A percentile compares a stretch with the other conserved stretches of the same genome.
phyloP scores from a whole-genome alignment of 2,113 vertebrate species.

The Scomber japonicus region DNA sequence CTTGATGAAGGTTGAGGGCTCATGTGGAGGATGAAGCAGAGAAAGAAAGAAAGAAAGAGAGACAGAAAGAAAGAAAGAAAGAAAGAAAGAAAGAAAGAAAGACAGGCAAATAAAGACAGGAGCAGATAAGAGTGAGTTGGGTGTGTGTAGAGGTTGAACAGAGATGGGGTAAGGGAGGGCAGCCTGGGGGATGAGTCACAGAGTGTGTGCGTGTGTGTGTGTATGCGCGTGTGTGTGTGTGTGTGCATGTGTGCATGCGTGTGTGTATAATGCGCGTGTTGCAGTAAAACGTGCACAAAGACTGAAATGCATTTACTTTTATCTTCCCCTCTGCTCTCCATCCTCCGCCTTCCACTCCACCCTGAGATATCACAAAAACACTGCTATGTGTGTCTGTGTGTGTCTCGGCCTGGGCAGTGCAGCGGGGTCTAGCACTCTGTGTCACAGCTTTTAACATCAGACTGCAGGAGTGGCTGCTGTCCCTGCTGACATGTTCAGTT shows the following conservation, averaged over 20 bases:
- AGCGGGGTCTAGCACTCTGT: neutral
- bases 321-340: slow-evolving; percentile 1
- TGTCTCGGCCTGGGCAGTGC: slow-evolving; percentile 2
- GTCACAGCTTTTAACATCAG: slow-evolving; percentile 9
- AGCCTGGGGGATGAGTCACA: slow-evolving; percentile 25
- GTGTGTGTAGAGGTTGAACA: slow-evolving; percentile 8
- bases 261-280: slow-evolving; percentile 43
- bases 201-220: neutral
- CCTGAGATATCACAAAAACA: slow-evolving; percentile 21
- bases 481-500: neutral
- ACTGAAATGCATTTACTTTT: slow-evolving; percentile 43
- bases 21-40: neutral
- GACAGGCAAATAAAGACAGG: neutral
- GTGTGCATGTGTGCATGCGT: slow-evolving; percentile 8
- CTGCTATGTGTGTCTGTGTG: slow-evolving; percentile 9
- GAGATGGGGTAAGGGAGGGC: neutral
- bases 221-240: neutral
- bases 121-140: neutral
- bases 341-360: slow-evolving; percentile 27
- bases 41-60: too few relatives aligned
- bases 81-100: neutral
- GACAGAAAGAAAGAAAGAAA: too few relatives aligned
- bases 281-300: slow-evolving; percentile 62
- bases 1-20: neutral
- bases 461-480: slow-evolving; percentile 22